These are phyloP conservation scores for Malurus cyaneus DNA, from an alignment of 2,113 vertebrate genomes.

Conservation along the genomic window DNA sequence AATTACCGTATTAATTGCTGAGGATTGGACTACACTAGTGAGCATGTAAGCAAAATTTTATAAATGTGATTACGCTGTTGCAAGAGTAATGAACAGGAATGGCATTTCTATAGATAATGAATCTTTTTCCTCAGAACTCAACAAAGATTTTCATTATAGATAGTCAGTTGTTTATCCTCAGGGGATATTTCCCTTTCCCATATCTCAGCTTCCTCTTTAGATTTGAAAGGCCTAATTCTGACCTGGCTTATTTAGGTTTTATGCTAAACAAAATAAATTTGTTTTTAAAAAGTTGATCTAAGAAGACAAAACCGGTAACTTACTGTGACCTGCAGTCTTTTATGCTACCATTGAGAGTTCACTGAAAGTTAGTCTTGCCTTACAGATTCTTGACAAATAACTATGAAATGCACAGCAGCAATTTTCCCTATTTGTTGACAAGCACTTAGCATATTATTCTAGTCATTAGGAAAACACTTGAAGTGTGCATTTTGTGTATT, in stretches of 20 bases:
- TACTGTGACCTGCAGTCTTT: not conserved
- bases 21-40: not conserved
- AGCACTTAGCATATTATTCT: not conserved
- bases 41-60: conserved; percentile 64
- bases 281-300: not conserved
- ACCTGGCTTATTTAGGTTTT: not conserved
- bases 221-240: conserved; percentile 3
- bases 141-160: conserved; percentile 78
- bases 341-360: not conserved
- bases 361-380: not conserved
- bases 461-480: not conserved
- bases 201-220: conserved; percentile 31
- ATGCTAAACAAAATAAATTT: not conserved
- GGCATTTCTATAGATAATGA: conserved; percentile 62
- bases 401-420: not conserved
- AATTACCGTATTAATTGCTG: conserved; percentile 71
- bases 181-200: conserved; percentile 16
- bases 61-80: conserved; percentile 66
- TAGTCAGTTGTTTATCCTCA: conserved; percentile 55
- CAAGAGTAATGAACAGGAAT: conserved; percentile 61
- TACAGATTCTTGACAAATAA: not conserved
- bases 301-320: not conserved
- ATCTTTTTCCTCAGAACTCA: conserved; percentile 21
- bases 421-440: not conserved
- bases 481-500: not conserved